These are phyloP conservation scores for Brienomyrus longianalis DNA, from an alignment of 2,113 vertebrate species.

Conservation along the genomic window DNA sequence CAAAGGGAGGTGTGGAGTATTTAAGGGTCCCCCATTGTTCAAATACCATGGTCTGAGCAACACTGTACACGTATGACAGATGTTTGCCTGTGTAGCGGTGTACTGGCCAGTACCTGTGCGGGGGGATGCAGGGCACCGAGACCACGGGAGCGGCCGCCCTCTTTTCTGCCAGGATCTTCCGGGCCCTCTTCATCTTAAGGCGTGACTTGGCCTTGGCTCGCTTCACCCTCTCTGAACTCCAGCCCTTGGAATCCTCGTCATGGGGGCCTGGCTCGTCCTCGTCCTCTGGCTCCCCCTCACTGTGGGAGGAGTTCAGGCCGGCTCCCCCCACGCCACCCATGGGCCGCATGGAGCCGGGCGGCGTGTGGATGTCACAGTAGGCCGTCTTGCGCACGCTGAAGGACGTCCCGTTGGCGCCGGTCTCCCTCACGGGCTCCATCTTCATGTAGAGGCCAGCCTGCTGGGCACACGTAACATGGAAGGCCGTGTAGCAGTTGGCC, in stretches of 20 bases:
- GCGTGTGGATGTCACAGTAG: slow-evolving; percentile 96
- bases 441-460: slow-evolving; percentile 99
- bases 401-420: slow-evolving; percentile 88
- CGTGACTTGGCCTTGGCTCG: slow-evolving; percentile 95
- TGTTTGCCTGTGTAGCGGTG: background rate
- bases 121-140: slow-evolving; percentile 94
- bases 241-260: slow-evolving; percentile 88
- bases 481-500: slow-evolving; percentile 97
- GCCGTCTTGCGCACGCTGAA: slow-evolving; percentile 96
- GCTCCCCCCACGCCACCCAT: slow-evolving; percentile 55
- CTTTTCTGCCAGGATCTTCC: slow-evolving; percentile 94
- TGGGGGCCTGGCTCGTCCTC: slow-evolving; percentile 88
- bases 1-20: background rate
- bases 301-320: slow-evolving; percentile 75
- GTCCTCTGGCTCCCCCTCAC: slow-evolving; percentile 86
- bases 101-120: slow-evolving; percentile 73
- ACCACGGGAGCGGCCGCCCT: slow-evolving; percentile 90
- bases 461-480: slow-evolving; percentile 96
- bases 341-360: slow-evolving; percentile 76
- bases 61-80: background rate
- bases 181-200: slow-evolving; percentile 93
- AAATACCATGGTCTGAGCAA: background rate
- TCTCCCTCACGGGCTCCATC: slow-evolving; percentile 96
- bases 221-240: slow-evolving; percentile 93
- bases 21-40: background rate